Evolutionary conservation across 2,797 vertebrate species (phyloP).

Genomic region (Nyctalus aviator): DNA sequence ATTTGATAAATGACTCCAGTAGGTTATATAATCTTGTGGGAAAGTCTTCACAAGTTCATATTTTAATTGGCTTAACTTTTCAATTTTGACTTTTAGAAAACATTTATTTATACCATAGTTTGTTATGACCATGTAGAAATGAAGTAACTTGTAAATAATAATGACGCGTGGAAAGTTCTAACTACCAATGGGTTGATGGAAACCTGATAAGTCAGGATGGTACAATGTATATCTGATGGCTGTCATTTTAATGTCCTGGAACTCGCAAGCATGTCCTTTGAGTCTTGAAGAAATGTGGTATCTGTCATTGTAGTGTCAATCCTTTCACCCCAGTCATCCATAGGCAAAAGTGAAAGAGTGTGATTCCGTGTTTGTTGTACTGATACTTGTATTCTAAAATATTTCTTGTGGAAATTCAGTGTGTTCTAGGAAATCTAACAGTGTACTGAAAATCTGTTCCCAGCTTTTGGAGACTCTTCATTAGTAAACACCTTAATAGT

Average conservation of each 20-base stretch:
- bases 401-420: conserved; percentile 43
- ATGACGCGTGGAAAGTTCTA: neutral
- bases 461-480: conserved; percentile 39
- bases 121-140: conserved; percentile 11
- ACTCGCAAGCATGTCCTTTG: neutral
- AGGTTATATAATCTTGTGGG: conserved; percentile 42
- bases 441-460: conserved; percentile 26
- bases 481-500: conserved; percentile 8
- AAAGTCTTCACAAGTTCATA: conserved; percentile 62
- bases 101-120: neutral
- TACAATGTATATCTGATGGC: neutral
- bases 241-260: conserved; percentile 10
- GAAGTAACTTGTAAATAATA: conserved; percentile 16
- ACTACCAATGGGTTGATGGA: neutral
- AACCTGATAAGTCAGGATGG: neutral
- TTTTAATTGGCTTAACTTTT: conserved; percentile 56
- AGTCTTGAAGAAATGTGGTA: neutral
- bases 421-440: conserved; percentile 30
- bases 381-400: neutral
- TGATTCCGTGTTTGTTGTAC: neutral
- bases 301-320: neutral
- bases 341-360: neutral
- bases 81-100: conserved; percentile 38
- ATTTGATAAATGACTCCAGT: neutral
- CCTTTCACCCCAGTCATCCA: neutral